Base-by-base conservation (phyloP, 2,797 vertebrate genomes). In the Ptychadena robeensis region DNA sequence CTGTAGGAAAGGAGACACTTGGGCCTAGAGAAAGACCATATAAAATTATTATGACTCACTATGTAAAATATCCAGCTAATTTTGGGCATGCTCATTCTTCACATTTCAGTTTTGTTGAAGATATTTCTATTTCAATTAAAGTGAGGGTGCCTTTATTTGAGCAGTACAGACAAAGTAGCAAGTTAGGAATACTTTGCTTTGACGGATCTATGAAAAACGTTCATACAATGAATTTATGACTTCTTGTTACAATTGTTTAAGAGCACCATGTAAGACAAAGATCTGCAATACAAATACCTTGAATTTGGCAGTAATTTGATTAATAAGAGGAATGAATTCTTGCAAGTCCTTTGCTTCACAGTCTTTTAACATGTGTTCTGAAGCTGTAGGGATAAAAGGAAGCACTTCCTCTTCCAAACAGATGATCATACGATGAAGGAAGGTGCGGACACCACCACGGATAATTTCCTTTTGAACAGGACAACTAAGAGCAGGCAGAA, bases 291-390 rank as follows among this genome's bases (percentile, higher is more conserved):
- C 10, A 12, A 14, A 6, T 91, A 99, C 98, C 96, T 99, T 99
- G 91, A 99, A 99, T 89, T 99, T 99, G 86, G 97, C 96, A 3
- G 97, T 98, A 89, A 99, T 98, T 92, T 99, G 98, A 88, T 97
- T 99, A 94, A 99, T 97, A 86, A 99, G 96, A 3, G 97, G 98
- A 93, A 99, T 99, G 92, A 99, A 98, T 92, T 99, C 97, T 93
- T 99, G 98, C 87, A 99, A 95, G 88, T 99, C 98, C 88, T 95
- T 96, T 86, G 97, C 95, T 94, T 99, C 97, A 74, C 97, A 98
- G 86, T 98, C 97, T 92, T 98, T 98, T 86, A 99, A 95, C 97
- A 99, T 98, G 88, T 98, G 97, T 78, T 99, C 96, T 0, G 96
- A 98, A 76, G 98, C 98, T 0, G 95, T 94, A 10, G 98, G 98